phyloP scores from a whole-genome alignment of 2,113 vertebrate species.

The Zosterops borbonicus region DNA sequence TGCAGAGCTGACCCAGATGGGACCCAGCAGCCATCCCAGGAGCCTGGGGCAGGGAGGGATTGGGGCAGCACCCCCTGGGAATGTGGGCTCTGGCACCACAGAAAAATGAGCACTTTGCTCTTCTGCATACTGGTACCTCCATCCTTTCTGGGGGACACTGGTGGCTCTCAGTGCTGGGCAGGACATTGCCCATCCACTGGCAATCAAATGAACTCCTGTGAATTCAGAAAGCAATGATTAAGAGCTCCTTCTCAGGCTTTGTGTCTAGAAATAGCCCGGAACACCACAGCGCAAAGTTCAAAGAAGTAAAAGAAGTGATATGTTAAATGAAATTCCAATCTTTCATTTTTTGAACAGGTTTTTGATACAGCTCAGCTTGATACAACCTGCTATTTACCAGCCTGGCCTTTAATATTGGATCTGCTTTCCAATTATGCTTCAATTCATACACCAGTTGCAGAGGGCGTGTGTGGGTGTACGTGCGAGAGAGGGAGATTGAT shows the following conservation, averaged over 20 bases:
- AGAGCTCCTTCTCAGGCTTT: neutral
- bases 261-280: conserved; percentile 15
- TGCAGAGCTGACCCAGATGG: neutral
- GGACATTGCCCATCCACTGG: neutral
- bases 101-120: fast-evolving
- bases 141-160: fast-evolving
- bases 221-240: neutral
- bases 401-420: conserved; percentile 52
- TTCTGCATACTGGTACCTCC: neutral
- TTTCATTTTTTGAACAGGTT: conserved; percentile 20
- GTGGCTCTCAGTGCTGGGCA: neutral
- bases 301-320: neutral
- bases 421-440: conserved; percentile 58
- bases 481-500: conserved; percentile 43
- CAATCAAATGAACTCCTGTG: neutral
- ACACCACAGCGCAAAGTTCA: neutral
- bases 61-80: neutral
- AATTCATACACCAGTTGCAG: conserved; percentile 57
- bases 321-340: neutral
- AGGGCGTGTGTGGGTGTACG: conserved; percentile 41
- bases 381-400: conserved; percentile 41
- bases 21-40: neutral
- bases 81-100: neutral
- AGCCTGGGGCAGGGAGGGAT: neutral
- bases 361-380: conserved; percentile 37